phyloP scores from a whole-genome alignment of 2,797 vertebrate genomes.

The Malacoctenus gilli region DNA sequence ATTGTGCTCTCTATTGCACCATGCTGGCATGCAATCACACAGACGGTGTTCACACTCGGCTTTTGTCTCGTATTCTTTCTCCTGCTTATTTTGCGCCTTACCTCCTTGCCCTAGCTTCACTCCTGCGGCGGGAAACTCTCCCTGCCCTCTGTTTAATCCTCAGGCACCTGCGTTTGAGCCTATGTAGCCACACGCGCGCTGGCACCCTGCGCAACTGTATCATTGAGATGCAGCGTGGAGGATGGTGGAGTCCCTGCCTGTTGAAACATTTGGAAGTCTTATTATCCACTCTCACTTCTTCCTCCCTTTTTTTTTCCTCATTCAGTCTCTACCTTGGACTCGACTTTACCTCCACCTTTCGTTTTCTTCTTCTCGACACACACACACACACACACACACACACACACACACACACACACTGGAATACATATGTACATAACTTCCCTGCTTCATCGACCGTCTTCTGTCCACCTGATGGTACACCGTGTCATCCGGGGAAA shows the following conservation, averaged over 20 bases:
- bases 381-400: slow-evolving; percentile 9
- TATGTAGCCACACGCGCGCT: slow-evolving; percentile 40
- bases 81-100: slow-evolving; percentile 61
- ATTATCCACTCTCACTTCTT: slow-evolving; percentile 10
- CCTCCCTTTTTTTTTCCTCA: slow-evolving; percentile 12
- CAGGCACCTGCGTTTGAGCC: slow-evolving; percentile 53
- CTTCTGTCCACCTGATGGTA: slow-evolving; percentile 33
- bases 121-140: slow-evolving; percentile 53
- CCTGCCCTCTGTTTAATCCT: slow-evolving; percentile 67
- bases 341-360: slow-evolving; percentile 1
- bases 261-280: slow-evolving; percentile 34
- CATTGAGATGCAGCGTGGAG: slow-evolving; percentile 41
- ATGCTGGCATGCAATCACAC: slow-evolving; percentile 80
- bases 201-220: slow-evolving; percentile 42
- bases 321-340: neutral
- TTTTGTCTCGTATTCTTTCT: slow-evolving; percentile 67
- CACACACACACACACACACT: slow-evolving; percentile 28
- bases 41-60: slow-evolving; percentile 65
- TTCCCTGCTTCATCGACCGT: slow-evolving; percentile 23
- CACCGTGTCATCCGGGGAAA: slow-evolving; percentile 56
- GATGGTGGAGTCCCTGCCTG: slow-evolving; percentile 22
- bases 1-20: slow-evolving; percentile 73
- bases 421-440: slow-evolving; percentile 32
- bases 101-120: slow-evolving; percentile 48
- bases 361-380: slow-evolving; percentile 6